phyloP scores from a whole-genome alignment of 2,113 vertebrate species.

The Plecturocebus donacophilus region DNA sequence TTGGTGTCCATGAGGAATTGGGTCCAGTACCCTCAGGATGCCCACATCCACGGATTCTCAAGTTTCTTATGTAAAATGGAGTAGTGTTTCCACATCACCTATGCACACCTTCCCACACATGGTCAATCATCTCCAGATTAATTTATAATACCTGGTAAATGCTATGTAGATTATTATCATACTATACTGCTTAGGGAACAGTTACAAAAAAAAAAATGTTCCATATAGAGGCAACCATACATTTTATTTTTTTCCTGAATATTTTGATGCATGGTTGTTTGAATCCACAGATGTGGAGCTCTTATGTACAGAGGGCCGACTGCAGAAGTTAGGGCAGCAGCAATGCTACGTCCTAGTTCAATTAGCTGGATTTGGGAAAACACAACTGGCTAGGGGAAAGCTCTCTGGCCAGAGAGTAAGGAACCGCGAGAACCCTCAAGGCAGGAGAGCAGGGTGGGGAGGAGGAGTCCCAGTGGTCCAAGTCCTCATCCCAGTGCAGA shows the following conservation, averaged over 20 bases:
- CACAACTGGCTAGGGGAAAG: background rate
- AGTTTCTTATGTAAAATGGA: background rate
- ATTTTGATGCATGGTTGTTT: background rate
- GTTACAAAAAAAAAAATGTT: background rate
- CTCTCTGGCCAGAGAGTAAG: background rate
- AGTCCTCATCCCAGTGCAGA: background rate
- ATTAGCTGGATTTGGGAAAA: background rate
- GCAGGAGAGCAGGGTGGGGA: too few species aligned
- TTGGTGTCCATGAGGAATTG: background rate
- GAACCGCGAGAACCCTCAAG: background rate
- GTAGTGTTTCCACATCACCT: background rate
- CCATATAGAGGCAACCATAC: background rate
- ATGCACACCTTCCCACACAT: background rate
- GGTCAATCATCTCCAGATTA: background rate
- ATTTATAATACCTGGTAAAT: background rate
- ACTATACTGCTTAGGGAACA: background rate
- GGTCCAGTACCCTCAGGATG: background rate
- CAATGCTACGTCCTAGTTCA: background rate
- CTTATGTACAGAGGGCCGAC: background rate
- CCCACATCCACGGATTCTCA: background rate
- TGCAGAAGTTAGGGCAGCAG: background rate
- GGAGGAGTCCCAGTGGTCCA: rapidly evolving
- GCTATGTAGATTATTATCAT: background rate
- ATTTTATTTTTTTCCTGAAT: background rate
- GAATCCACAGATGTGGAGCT: background rate